Evolutionary conservation across 2,113 vertebrate genomes (phyloP).

Genomic region (Hippolais icterina): DNA sequence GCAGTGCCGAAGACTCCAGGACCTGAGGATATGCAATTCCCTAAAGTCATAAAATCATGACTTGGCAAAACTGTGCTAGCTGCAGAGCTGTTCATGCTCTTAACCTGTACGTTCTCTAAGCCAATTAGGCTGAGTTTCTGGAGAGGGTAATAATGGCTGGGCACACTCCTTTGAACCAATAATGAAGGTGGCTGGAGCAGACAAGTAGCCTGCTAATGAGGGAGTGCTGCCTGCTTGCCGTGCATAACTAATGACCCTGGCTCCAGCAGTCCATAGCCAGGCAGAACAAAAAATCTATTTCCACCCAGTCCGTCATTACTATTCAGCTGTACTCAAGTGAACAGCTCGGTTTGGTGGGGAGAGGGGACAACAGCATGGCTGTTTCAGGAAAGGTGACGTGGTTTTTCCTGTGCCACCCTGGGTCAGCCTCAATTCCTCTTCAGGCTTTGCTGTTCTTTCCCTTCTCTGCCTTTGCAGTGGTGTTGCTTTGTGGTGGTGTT

Average conservation of each 20-base stretch:
- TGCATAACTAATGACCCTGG: constrained; percentile 46
- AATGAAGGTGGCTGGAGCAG: constrained; percentile 31
- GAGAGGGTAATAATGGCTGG: constrained; percentile 24
- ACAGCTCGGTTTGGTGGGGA: neutral
- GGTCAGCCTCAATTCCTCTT: neutral
- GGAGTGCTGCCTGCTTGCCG: constrained; percentile 18
- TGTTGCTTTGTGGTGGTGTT: neutral
- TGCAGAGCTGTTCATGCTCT: constrained; percentile 6
- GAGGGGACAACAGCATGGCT: neutral
- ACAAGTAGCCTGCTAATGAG: constrained; percentile 38
- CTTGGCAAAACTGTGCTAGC: neutral
- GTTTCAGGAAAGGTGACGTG: fast-evolving
- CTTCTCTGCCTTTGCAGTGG: neutral
- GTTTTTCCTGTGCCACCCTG: neutral
- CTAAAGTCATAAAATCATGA: constrained; percentile 30
- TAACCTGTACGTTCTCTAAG: constrained; percentile 28
- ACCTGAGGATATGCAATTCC: neutral
- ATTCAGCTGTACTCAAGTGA: neutral
- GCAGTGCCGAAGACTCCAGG: neutral
- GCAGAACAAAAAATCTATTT: constrained; percentile 19
- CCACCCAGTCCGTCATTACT: neutral
- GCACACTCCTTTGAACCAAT: constrained; percentile 44
- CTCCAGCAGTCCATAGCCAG: neutral
- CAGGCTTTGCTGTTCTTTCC: neutral
- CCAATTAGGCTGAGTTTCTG: constrained; percentile 44